Percentiles rank a stretch among this genome's conserved stretches.
phyloP scores from a whole-genome alignment of 2,888 invertebrate genomes.

The Perdita meconis region DNA sequence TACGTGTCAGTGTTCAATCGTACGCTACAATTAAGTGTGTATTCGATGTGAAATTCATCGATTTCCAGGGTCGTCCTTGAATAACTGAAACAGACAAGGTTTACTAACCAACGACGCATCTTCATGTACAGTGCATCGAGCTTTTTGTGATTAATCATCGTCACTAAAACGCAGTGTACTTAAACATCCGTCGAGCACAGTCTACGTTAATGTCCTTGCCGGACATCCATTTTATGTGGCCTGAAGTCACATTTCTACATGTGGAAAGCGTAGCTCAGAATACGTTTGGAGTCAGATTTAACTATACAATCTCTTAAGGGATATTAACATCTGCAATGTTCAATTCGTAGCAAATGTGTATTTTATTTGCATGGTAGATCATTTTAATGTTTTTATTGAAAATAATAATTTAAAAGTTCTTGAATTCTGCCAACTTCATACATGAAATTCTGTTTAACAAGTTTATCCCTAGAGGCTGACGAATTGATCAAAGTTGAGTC shows the following conservation, averaged over 20 bases:
- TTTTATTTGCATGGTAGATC: too few species aligned
- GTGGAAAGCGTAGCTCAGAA: neutral
- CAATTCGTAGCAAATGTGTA: too few species aligned
- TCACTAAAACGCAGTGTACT: conserved; percentile 44
- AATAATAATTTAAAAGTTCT: too few species aligned
- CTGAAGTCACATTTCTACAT: neutral
- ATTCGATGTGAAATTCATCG: conserved; percentile 37
- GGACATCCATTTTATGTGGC: conserved; percentile 17
- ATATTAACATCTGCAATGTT: too few species aligned
- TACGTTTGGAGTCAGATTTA: neutral
- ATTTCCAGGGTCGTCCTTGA: conserved; percentile 51
- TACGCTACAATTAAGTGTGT: conserved; percentile 50
- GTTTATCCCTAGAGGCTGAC: too few species aligned
- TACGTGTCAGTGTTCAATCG: conserved; percentile 36
- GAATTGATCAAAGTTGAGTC: too few species aligned
- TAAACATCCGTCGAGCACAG: conserved; percentile 35
- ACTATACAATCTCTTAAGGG: too few species aligned
- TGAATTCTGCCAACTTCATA: too few species aligned
- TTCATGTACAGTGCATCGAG: conserved; percentile 65
- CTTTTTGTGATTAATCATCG: conserved; percentile 68
- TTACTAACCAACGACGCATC: conserved; percentile 64
- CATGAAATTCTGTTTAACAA: too few species aligned
- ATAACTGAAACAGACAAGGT: conserved; percentile 38
- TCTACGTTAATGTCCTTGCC: conserved; percentile 20
- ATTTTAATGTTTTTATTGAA: too few species aligned